These are phyloP conservation scores for Physella acuta DNA, from an alignment of 1,140 invertebrate species.

Conservation along the genomic window DNA sequence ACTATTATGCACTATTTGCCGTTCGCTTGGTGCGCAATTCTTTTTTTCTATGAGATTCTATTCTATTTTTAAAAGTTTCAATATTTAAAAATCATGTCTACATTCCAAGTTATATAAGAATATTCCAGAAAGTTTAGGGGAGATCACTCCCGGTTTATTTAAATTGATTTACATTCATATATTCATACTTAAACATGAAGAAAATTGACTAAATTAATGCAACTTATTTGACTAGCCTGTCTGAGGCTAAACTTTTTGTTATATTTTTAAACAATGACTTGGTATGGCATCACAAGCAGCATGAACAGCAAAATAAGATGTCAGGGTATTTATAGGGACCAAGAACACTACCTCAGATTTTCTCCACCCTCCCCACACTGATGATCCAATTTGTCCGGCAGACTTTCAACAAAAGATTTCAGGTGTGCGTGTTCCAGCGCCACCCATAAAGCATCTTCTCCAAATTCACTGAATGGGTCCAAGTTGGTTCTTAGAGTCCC, in stretches of 20 bases:
- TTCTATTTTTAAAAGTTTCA: too few species aligned
- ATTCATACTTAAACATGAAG: not conserved
- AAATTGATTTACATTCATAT: too few species aligned
- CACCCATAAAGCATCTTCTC: slow-evolving; percentile 70
- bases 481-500: slow-evolving; percentile 79
- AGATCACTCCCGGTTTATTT: too few species aligned
- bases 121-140: too few species aligned
- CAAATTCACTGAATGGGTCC: slow-evolving; percentile 77
- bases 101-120: too few species aligned
- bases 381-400: slow-evolving; percentile 47
- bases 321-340: too few species aligned
- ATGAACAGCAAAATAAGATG: not conserved
- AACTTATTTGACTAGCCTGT: not conserved
- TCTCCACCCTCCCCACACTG: slow-evolving; percentile 57
- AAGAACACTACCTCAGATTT: slow-evolving; percentile 55
- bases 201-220: not conserved
- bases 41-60: too few species aligned
- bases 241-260: not conserved
- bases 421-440: slow-evolving; percentile 71
- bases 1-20: too few species aligned
- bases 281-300: not conserved
- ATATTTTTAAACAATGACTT: not conserved
- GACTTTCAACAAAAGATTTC: slow-evolving; percentile 47
- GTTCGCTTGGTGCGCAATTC: too few species aligned
- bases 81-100: too few species aligned